Conservation (phyloP, 2,113 vertebrate species). For the Psettodes erumei region DNA sequence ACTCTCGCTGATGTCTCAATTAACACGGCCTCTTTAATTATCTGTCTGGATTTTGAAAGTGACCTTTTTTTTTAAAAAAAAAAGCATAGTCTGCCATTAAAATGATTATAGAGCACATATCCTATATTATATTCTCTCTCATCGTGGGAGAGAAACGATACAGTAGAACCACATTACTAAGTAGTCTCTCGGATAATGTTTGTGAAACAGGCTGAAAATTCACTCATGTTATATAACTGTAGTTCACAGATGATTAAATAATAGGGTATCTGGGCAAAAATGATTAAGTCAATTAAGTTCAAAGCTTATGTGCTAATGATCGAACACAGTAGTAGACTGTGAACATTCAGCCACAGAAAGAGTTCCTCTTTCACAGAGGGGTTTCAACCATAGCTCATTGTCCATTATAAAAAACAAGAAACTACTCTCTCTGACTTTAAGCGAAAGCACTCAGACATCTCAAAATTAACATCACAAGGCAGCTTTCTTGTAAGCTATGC, state of each 20-base stretch:
- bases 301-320: constrained; percentile 51
- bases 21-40: too few species aligned
- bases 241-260: constrained; percentile 62
- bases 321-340: constrained; percentile 23
- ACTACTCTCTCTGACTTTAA: constrained; percentile 19
- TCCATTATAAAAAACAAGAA: constrained; percentile 28
- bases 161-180: background rate
- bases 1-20: background rate
- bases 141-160: constrained; percentile 7
- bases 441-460: constrained; percentile 18
- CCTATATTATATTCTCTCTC: constrained; percentile 2
- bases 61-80: background rate
- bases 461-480: constrained; percentile 58
- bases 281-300: constrained; percentile 61
- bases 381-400: constrained; percentile 36
- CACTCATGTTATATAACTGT: constrained; percentile 38
- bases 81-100: constrained; percentile 2
- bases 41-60: background rate
- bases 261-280: constrained; percentile 39
- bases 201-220: constrained; percentile 29
- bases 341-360: constrained; percentile 39
- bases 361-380: constrained; percentile 15
- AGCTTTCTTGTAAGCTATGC: constrained; percentile 18
- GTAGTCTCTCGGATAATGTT: constrained; percentile 3
- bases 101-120: constrained; percentile 16